Base-by-base conservation (phyloP, 2,113 vertebrate species). In the Sebastes fasciatus region DNA sequence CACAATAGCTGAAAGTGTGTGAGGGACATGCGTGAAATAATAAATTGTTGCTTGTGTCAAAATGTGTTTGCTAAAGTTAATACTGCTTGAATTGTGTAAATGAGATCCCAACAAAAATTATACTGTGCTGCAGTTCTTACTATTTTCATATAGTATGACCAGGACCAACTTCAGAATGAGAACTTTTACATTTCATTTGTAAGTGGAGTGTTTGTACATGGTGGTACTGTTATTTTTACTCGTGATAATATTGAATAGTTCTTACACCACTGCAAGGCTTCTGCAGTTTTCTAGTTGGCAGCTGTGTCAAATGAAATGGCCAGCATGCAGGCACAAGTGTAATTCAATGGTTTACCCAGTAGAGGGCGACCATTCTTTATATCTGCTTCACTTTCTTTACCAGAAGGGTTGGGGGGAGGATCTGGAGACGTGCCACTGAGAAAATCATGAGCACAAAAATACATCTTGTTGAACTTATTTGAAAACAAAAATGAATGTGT, bases 311-410 rank as follows among this genome's bases (percentile, higher is more conserved):
- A 65, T 43, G 4, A 51, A 23, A 60, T 6, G 43, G 5, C 34
- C 48, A 51, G 12, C 6, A 34, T 3, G 9, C 1, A 8, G 1
- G 16, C 26, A 45, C 7, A 4, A 0, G 2, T 71, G 77, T 60
- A 74, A 64, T 72, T 84, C 9, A 34, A 43, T 0, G 0, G 8
- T 84, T 78, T 43, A 9, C 0, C 79, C 88, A 86, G 14, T 10
- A 88, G 88, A 78, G 79, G 84, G 88, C 55, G 17, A 11, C 58
- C 10, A 11, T 9, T 58, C 8, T 3, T 26, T 21, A 54, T 43
- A 57, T 19, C 55, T 26, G 17, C 42, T 17, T 51, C 5, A 68
- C 54, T 6, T 34, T 2, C 9, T 69, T 62, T 26, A n/a, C 3
- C n/a, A 40, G 9, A 40, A 8, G 12, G 70, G 7, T 48, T 14